Conservation (phyloP, 2,113 vertebrate species). For the Archilochus colubris region DNA sequence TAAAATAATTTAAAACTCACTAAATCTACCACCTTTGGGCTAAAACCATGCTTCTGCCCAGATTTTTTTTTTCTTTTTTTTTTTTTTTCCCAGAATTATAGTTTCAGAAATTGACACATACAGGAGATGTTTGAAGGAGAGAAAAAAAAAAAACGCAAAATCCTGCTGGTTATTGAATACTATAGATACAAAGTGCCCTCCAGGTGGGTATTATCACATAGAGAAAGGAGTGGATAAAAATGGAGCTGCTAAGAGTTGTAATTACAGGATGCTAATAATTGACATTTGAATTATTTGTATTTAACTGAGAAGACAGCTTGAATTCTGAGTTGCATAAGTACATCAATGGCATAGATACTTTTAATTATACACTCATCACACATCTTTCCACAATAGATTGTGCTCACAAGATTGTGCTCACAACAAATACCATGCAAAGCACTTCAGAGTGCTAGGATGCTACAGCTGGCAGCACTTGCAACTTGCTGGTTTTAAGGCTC, state of each 20-base stretch:
- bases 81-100: not conserved
- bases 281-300: slow-evolving; percentile 19
- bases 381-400: not conserved
- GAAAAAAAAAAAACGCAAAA: not conserved
- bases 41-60: not conserved
- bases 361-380: not conserved
- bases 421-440: not conserved
- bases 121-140: not conserved
- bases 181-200: not conserved
- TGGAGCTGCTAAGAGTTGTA: not conserved
- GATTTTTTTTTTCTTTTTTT: not conserved
- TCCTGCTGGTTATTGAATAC: not conserved
- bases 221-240: slow-evolving; percentile 14
- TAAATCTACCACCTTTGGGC: not conserved
- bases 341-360: not conserved
- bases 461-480: not conserved
- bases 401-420: not conserved
- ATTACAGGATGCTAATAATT: slow-evolving; percentile 19
- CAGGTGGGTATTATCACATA: not conserved
- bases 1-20: not conserved
- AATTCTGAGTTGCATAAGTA: not conserved
- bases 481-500: not conserved
- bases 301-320: not conserved
- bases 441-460: not conserved
- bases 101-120: not conserved